These are phyloP conservation scores for Armadillidium nasatum DNA, from an alignment of 1,140 invertebrate genomes.

Conservation along the genomic window DNA sequence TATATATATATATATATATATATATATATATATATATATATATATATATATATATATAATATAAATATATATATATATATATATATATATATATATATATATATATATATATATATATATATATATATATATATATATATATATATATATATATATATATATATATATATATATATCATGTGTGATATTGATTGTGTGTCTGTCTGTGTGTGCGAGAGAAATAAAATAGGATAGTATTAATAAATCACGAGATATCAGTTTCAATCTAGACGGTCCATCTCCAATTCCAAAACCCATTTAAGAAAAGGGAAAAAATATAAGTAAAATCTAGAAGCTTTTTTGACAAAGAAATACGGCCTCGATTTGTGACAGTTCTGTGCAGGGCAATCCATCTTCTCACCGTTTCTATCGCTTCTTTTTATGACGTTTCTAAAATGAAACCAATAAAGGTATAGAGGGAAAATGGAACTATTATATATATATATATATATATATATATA, in stretches of 20 bases:
- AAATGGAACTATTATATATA: not conserved
- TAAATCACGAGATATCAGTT: constrained; percentile 12
- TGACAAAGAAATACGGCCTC: constrained; percentile 7
- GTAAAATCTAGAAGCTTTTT: constrained; percentile 8
- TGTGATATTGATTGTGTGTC: no score
- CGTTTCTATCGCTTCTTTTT: constrained; percentile 7
- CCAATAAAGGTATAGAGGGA: not conserved
- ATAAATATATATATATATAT: no score
- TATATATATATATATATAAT: no score
- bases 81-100: no score
- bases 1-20: constrained; percentile 3
- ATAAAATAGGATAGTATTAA: not conserved
- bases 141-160: constrained; percentile 24
- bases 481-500: constrained; percentile 16
- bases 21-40: not conserved
- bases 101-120: no score
- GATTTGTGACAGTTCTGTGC: constrained; percentile 9
- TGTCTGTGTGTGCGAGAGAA: no score
- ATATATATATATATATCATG: no score
- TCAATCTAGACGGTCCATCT: constrained; percentile 11
- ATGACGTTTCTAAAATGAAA: constrained; percentile 13
- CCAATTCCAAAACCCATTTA: constrained; percentile 12
- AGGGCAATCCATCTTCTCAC: not conserved
- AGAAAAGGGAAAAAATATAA: constrained; percentile 10
- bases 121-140: constrained; percentile 12